phyloP scores from a whole-genome alignment of 2,797 vertebrate species.

The Manis javanica region DNA sequence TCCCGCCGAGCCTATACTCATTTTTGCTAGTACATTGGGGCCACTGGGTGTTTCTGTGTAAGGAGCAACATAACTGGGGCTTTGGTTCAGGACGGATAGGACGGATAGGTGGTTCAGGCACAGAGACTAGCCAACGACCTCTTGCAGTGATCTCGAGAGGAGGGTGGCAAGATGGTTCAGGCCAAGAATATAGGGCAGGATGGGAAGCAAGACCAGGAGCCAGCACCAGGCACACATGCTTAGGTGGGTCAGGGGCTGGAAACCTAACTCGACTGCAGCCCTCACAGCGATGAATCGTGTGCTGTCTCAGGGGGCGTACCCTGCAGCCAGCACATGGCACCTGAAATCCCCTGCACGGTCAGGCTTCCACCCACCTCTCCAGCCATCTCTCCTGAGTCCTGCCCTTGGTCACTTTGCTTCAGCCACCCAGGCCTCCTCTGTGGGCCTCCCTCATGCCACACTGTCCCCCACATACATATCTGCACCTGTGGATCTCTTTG shows the following conservation, averaged over 20 bases:
- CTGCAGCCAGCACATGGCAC: not conserved
- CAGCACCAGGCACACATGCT: not conserved
- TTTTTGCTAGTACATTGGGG: not conserved
- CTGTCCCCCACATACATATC: rapidly evolving
- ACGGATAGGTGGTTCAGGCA: too few species aligned
- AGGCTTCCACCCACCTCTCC: not conserved
- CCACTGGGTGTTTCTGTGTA: not conserved
- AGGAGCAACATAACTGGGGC: not conserved
- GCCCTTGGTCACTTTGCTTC: not conserved
- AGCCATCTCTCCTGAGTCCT: not conserved
- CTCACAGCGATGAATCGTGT: too few species aligned
- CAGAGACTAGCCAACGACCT: not conserved
- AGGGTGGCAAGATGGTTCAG: not conserved
- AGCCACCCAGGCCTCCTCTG: not conserved
- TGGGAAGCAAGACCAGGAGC: not conserved
- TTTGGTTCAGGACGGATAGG: not conserved
- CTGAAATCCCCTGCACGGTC: not conserved
- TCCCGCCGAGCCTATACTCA: not conserved
- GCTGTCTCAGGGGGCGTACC: too few species aligned
- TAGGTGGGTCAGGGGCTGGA: not conserved
- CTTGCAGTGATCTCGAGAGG: not conserved
- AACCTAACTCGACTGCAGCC: too few species aligned
- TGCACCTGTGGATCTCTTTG: not conserved
- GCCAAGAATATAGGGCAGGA: not conserved
- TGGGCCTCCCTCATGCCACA: rapidly evolving